Conservation (phyloP, 2,113 vertebrate genomes). For the Lophura nycthemera region DNA sequence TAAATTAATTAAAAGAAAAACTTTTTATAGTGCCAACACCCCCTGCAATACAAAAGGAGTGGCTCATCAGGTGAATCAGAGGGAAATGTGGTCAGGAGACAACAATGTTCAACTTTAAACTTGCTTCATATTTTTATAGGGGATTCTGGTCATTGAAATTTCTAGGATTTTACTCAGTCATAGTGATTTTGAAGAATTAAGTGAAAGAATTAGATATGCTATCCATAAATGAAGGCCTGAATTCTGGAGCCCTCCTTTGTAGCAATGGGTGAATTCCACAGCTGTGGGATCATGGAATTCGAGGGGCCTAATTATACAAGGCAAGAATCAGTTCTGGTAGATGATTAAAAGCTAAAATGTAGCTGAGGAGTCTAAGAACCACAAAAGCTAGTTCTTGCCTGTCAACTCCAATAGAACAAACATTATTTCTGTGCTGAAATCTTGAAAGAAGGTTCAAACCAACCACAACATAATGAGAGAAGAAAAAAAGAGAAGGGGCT, state of each 20-base stretch:
- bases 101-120: background rate
- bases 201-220: background rate
- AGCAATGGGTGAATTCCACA: background rate
- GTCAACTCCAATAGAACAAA: background rate
- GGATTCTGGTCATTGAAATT: background rate
- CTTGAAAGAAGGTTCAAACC: slow-evolving; percentile 33
- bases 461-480: background rate
- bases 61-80: background rate
- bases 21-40: background rate
- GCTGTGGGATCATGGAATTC: slow-evolving; percentile 27
- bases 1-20: background rate
- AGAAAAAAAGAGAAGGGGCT: background rate
- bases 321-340: slow-evolving; percentile 32
- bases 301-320: slow-evolving; percentile 15
- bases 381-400: slow-evolving; percentile 44
- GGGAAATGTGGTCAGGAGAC: background rate
- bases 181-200: background rate
- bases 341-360: slow-evolving; percentile 27
- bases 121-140: background rate
- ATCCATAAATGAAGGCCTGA: slow-evolving; percentile 12
- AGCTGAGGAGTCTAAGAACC: slow-evolving; percentile 22
- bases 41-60: background rate
- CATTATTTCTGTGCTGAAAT: background rate
- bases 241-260: background rate
- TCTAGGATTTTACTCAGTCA: background rate